Evolutionary conservation across 2,113 vertebrate genomes (phyloP).

Genomic region (Crypturellus undulatus): DNA sequence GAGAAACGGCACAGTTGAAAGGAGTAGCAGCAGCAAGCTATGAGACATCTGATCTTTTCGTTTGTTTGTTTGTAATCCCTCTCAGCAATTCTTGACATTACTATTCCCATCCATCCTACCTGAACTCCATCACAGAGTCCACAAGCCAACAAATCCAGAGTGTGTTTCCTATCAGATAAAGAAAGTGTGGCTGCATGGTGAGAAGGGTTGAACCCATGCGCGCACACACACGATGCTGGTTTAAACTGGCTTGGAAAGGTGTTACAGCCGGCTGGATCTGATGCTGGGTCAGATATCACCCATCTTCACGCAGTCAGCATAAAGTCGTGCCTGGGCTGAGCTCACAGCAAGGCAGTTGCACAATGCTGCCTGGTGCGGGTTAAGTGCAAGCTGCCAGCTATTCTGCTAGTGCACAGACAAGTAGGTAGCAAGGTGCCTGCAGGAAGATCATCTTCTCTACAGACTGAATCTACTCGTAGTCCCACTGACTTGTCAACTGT

Average conservation of each 20-base stretch:
- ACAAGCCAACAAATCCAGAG: neutral
- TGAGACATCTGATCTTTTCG: neutral
- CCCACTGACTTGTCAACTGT: slow-evolving; percentile 20
- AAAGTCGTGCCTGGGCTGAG: slow-evolving; percentile 16
- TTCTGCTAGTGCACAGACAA: neutral
- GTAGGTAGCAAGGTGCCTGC: neutral
- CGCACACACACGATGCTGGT: neutral
- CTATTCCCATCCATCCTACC: neutral
- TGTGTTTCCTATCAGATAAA: neutral
- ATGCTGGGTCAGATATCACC: slow-evolving; percentile 6
- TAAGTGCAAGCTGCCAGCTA: neutral
- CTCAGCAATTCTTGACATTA: neutral
- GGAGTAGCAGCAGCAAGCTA: neutral
- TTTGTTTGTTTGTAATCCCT: neutral
- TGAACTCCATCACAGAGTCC: neutral
- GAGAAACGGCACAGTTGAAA: neutral
- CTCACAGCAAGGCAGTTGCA: slow-evolving; percentile 25
- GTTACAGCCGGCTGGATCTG: neutral
- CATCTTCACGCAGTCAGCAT: slow-evolving; percentile 20
- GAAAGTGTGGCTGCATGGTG: neutral
- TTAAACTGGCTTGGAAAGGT: neutral
- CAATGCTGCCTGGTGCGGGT: neutral
- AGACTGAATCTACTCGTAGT: neutral
- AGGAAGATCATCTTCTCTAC: neutral
- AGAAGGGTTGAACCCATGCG: neutral